Percentiles rank a stretch among this genome's conserved stretches.
Evolutionary conservation across 2,113 vertebrate genomes (phyloP).

Genomic region (Petromus typicus): DNA sequence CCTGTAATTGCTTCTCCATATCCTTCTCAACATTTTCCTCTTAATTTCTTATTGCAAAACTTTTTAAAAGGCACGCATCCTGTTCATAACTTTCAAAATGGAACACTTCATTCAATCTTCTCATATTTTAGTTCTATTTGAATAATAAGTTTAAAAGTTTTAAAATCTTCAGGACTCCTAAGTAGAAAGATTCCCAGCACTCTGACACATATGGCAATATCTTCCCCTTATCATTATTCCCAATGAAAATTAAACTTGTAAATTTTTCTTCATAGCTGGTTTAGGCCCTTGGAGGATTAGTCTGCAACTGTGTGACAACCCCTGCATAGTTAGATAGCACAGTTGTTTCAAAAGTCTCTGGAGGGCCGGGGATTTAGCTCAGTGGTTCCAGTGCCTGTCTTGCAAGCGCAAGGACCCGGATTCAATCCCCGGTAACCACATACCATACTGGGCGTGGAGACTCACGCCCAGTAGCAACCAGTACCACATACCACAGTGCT

Average conservation of each 20-base stretch:
- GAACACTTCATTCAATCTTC: background rate
- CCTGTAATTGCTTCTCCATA: background rate
- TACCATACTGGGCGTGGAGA: too few species aligned
- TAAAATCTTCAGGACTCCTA: background rate
- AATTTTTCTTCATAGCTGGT: conserved; percentile 34
- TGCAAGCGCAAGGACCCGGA: too few species aligned
- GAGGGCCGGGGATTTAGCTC: too few species aligned
- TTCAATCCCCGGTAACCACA: too few species aligned
- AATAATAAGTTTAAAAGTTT: background rate
- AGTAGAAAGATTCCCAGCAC: background rate
- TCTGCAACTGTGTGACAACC: background rate
- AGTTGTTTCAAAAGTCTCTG: conserved; percentile 51
- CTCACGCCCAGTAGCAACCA: too few species aligned
- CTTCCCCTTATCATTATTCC: background rate
- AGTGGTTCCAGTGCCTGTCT: too few species aligned
- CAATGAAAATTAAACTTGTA: background rate
- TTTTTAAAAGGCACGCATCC: background rate
- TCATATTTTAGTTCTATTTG: conserved; percentile 6
- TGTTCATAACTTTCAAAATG: conserved; percentile 16
- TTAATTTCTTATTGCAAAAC: background rate
- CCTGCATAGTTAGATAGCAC: conserved; percentile 35
- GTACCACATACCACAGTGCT: too few species aligned
- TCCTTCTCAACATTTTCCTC: background rate
- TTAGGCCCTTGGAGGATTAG: background rate
- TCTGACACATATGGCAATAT: background rate